Evolutionary conservation across 2,888 invertebrate genomes (phyloP).

Genomic region (Alsophila aescularia): DNA sequence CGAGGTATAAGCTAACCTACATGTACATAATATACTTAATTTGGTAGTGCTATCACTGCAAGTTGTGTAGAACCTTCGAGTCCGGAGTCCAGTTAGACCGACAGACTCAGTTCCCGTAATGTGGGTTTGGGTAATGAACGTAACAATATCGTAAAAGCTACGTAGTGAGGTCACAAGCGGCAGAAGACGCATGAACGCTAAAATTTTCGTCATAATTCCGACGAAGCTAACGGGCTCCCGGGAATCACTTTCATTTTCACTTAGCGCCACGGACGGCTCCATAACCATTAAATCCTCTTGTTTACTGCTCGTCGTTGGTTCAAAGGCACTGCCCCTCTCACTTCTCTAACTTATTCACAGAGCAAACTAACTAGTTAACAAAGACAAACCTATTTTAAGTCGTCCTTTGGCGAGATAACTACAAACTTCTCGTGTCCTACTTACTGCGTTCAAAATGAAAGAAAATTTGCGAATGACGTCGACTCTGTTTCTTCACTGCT

Average conservation of each 20-base stretch:
- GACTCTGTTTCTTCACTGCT: not conserved
- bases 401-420: slow-evolving; percentile 51
- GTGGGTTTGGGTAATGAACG: slow-evolving; percentile 52
- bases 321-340: slow-evolving; percentile 49
- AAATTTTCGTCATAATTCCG: slow-evolving; percentile 65
- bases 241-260: slow-evolving; percentile 78
- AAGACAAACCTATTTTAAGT: slow-evolving; percentile 51
- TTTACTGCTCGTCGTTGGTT: slow-evolving; percentile 62
- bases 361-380: slow-evolving; percentile 65
- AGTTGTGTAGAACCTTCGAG: slow-evolving; percentile 11
- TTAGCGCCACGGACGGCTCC: slow-evolving; percentile 68
- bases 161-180: slow-evolving; percentile 48
- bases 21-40: not conserved
- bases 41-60: slow-evolving; percentile 17
- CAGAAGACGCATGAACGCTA: slow-evolving; percentile 52
- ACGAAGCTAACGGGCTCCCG: slow-evolving; percentile 61
- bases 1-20: too few relatives aligned
- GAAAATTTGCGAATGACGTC: too few relatives aligned
- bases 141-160: slow-evolving; percentile 56
- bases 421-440: slow-evolving; percentile 15
- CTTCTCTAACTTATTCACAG: slow-evolving; percentile 69
- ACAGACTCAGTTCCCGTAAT: slow-evolving; percentile 48
- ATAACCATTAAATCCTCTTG: slow-evolving; percentile 74
- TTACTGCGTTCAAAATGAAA: too few relatives aligned
- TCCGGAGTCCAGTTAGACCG: slow-evolving; percentile 38